Conservation (phyloP, 2,888 invertebrate species). For the Copidosoma aretas region DNA sequence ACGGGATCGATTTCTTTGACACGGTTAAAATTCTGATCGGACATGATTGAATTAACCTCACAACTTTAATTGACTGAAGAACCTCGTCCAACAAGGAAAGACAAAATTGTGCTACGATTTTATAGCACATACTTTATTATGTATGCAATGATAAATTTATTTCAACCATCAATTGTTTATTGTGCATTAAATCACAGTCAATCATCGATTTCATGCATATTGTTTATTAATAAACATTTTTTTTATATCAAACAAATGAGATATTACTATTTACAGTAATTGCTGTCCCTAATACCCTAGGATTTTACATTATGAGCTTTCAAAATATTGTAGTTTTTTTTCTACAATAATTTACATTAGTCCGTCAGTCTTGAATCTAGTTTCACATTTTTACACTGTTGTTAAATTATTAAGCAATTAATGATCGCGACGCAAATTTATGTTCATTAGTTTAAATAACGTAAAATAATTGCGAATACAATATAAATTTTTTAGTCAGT, state of each 20-base stretch:
- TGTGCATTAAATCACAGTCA: conserved; percentile 25
- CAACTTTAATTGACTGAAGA: background rate
- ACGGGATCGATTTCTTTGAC: conserved; percentile 3
- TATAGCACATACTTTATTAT: no score
- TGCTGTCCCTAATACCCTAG: conserved; percentile 49
- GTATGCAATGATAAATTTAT: conserved; percentile 9
- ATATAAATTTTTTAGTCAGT: background rate
- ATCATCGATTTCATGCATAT: conserved; percentile 44
- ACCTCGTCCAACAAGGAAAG: conserved; percentile 3
- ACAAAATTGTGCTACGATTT: background rate
- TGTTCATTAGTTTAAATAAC: background rate
- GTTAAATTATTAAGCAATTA: background rate
- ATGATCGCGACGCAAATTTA: background rate
- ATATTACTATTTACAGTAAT: conserved; percentile 54
- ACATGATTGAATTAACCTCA: background rate
- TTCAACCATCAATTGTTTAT: conserved; percentile 36
- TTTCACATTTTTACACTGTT: conserved; percentile 17
- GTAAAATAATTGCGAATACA: background rate
- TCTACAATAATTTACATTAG: conserved; percentile 26
- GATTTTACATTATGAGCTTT: conserved; percentile 49
- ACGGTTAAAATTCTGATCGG: background rate
- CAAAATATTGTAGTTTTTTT: conserved; percentile 12
- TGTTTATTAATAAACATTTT: conserved; percentile 53
- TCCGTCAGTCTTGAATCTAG: conserved; percentile 45
- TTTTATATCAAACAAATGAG: conserved; percentile 51